Conservation (phyloP, 2,797 vertebrate genomes). For the Naso thynnoides region DNA sequence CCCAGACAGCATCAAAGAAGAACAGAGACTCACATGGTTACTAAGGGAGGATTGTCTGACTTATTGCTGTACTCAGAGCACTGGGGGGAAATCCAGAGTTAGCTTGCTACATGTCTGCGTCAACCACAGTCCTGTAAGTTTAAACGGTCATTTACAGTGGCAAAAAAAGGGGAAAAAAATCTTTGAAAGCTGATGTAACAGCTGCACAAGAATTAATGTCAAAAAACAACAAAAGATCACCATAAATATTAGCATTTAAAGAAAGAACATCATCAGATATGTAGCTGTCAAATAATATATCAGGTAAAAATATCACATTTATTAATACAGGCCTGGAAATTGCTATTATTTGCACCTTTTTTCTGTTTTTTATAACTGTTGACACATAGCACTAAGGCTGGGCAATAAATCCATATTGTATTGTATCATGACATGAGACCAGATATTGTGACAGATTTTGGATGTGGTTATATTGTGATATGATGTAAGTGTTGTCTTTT, state of each 20-base stretch:
- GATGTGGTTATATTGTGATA: too few species aligned
- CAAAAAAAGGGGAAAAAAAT: not conserved
- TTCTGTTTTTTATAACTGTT: not conserved
- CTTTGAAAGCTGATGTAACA: not conserved
- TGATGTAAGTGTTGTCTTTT: too few species aligned
- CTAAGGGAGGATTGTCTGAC: constrained; percentile 45
- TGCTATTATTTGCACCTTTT: not conserved
- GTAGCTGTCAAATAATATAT: not conserved
- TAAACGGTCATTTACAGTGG: constrained; percentile 28
- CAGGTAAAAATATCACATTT: not conserved
- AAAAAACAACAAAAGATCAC: not conserved
- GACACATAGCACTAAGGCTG: too few species aligned
- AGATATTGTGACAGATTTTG: too few species aligned
- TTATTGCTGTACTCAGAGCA: constrained; percentile 31
- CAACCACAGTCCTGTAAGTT: constrained; percentile 13
- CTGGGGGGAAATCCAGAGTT: constrained; percentile 56
- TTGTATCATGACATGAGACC: too few species aligned
- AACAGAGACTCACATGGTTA: constrained; percentile 29
- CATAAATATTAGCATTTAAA: not conserved
- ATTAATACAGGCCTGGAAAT: not conserved
- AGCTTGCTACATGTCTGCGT: constrained; percentile 1
- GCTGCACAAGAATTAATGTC: not conserved
- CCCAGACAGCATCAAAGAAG: constrained; percentile 58
- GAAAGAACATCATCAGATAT: not conserved
- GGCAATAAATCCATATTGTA: too few species aligned